These are phyloP conservation scores for Aurelia aurita DNA, from an alignment of 30 jellyfish, hydroid and myxozoan species.

Conservation along the genomic window DNA sequence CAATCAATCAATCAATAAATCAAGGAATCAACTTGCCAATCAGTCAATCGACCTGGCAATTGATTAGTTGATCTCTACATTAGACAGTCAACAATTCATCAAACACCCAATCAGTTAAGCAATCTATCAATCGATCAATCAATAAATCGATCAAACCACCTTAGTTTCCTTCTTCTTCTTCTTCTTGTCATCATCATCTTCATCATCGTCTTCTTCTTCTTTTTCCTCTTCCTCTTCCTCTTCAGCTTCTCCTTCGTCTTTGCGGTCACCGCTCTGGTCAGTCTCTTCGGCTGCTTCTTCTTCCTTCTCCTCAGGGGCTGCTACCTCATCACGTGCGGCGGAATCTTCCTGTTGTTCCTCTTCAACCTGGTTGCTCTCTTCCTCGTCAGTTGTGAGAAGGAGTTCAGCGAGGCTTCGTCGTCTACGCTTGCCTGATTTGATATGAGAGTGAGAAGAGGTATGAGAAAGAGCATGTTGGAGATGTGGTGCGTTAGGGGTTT, in stretches of 20 bases:
- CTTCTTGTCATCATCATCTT: slow-evolving; percentile 58
- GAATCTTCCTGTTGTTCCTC: slow-evolving; percentile 62
- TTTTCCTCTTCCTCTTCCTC: slow-evolving; percentile 52
- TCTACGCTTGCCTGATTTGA: slow-evolving; percentile 78
- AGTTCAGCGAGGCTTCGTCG: slow-evolving; percentile 68
- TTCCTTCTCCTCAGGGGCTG: slow-evolving; percentile 48
- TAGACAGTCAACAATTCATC: no score
- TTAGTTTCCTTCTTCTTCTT: slow-evolving; percentile 49
- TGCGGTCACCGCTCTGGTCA: slow-evolving; percentile 35
- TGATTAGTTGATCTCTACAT: no score
- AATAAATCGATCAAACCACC: no score
- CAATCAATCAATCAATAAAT: no score
- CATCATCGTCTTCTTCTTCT: slow-evolving; percentile 69
- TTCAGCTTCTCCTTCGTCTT: slow-evolving; percentile 26
- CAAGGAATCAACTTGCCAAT: no score
- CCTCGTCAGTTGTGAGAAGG: slow-evolving; percentile 49
- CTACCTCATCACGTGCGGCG: slow-evolving; percentile 54
- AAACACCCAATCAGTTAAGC: no score
- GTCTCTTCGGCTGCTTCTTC: slow-evolving; percentile 23
- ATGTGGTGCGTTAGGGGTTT: slow-evolving; percentile 92
- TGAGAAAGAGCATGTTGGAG: slow-evolving; percentile 92
- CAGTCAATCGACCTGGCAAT: no score
- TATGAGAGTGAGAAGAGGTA: slow-evolving; percentile 82
- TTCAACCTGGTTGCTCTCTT: slow-evolving; percentile 43
- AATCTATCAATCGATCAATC: no score